Evolutionary conservation across 2,888 invertebrate genomes (phyloP).

Genomic region (Eudasyphora cyanicolor): DNA sequence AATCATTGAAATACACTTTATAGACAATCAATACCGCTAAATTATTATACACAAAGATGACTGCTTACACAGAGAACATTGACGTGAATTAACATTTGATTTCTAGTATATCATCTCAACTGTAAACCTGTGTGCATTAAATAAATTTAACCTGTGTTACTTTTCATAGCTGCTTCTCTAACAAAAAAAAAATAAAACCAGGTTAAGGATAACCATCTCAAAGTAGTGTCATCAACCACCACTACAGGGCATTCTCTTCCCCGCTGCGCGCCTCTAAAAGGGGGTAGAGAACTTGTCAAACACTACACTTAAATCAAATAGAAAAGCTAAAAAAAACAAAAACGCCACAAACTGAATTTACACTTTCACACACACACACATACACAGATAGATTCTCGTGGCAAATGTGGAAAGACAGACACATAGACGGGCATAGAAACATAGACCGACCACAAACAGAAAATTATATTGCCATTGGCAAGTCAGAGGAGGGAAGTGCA

Average conservation of each 20-base stretch:
- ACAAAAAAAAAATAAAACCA: slow-evolving; percentile 46
- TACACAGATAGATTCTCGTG: background rate
- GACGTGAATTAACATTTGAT: background rate
- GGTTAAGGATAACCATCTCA: slow-evolving; percentile 57
- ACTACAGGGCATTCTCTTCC: slow-evolving; percentile 12
- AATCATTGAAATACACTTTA: too few relatives aligned
- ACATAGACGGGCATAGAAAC: background rate
- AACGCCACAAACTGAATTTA: slow-evolving; percentile 41
- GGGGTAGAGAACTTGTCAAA: slow-evolving; percentile 7
- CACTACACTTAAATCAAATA: slow-evolving; percentile 25
- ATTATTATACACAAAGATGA: too few relatives aligned
- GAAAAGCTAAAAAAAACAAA: background rate
- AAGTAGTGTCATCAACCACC: slow-evolving; percentile 21
- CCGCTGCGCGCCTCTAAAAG: background rate
- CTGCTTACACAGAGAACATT: too few relatives aligned
- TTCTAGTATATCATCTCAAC: background rate
- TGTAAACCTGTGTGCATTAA: background rate
- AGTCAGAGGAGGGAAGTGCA: slow-evolving; percentile 6
- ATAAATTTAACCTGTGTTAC: slow-evolving; percentile 6
- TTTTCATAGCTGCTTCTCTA: background rate
- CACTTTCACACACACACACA: background rate
- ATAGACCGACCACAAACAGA: slow-evolving; percentile 23
- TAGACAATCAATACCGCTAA: too few relatives aligned
- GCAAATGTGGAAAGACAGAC: background rate
- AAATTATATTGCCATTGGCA: slow-evolving; percentile 57